Conservation (phyloP, 2,888 invertebrate genomes). For the Priapulus caudatus region DNA sequence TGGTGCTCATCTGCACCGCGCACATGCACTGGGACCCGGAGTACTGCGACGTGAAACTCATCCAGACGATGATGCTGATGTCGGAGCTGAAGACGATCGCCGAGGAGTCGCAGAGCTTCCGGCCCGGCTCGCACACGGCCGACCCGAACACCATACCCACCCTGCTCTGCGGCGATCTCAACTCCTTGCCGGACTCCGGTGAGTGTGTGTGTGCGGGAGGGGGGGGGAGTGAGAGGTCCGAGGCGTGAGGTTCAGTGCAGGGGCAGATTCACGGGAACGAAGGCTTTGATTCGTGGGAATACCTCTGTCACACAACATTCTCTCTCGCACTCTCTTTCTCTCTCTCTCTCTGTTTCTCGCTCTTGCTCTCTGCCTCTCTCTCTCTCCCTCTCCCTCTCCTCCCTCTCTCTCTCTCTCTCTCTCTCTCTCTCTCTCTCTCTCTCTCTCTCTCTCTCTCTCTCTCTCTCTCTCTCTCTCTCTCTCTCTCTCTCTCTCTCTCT, state of each 20-base stretch:
- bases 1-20: constrained; percentile 84
- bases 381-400: too few relatives aligned
- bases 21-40: constrained; percentile 99
- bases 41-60: constrained; percentile 96
- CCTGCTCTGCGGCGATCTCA: constrained; percentile 92
- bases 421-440: not conserved
- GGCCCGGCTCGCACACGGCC: constrained; percentile 54
- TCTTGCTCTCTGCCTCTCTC: too few relatives aligned
- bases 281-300: not conserved
- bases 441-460: constrained; percentile 2
- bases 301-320: not conserved
- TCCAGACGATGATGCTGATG: constrained; percentile 97
- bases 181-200: constrained; percentile 93
- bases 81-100: constrained; percentile 78
- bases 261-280: not conserved
- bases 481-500: not conserved
- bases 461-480: not conserved
- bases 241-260: too few relatives aligned
- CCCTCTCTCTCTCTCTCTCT: not conserved
- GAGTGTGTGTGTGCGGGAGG: constrained; percentile 16
- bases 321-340: too few relatives aligned
- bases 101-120: constrained; percentile 67
- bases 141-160: constrained; percentile 61
- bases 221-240: constrained; percentile 2
- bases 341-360: too few relatives aligned